These are phyloP conservation scores for Patella ulyssiponensis DNA, from an alignment of 2,888 invertebrate species.

Conservation along the genomic window DNA sequence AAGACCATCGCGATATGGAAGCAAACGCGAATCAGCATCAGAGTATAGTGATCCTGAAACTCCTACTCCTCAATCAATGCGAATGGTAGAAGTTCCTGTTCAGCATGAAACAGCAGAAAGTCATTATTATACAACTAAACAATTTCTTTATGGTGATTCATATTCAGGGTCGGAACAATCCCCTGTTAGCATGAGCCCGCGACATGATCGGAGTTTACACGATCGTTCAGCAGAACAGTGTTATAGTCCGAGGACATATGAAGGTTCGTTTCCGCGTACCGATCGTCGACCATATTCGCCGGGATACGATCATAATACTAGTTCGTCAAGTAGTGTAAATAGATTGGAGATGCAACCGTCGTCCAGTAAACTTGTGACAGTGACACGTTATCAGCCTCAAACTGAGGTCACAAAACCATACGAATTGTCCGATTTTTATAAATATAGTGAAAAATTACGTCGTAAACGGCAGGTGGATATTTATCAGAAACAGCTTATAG, in stretches of 20 bases:
- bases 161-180: background rate
- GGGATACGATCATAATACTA: constrained; percentile 20
- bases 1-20: constrained; percentile 56
- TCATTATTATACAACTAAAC: constrained; percentile 10
- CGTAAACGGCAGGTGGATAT: constrained; percentile 75
- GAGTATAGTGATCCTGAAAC: constrained; percentile 45
- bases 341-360: constrained; percentile 43
- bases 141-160: constrained; percentile 10
- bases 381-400: constrained; percentile 60
- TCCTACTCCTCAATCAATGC: constrained; percentile 17
- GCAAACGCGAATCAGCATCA: constrained; percentile 56
- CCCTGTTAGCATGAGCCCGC: background rate
- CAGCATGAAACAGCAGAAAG: constrained; percentile 43
- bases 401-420: constrained; percentile 94
- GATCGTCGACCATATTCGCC: constrained; percentile 27
- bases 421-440: constrained; percentile 98
- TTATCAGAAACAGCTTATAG: constrained; percentile 62
- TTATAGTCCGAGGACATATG: constrained; percentile 61
- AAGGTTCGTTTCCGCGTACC: constrained; percentile 35
- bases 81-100: constrained; percentile 53
- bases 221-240: constrained; percentile 41
- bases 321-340: constrained; percentile 34
- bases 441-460: constrained; percentile 94
- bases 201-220: background rate
- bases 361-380: constrained; percentile 59